phyloP scores from a whole-genome alignment of 2,888 invertebrate genomes.

The Zonitis immaculata region DNA sequence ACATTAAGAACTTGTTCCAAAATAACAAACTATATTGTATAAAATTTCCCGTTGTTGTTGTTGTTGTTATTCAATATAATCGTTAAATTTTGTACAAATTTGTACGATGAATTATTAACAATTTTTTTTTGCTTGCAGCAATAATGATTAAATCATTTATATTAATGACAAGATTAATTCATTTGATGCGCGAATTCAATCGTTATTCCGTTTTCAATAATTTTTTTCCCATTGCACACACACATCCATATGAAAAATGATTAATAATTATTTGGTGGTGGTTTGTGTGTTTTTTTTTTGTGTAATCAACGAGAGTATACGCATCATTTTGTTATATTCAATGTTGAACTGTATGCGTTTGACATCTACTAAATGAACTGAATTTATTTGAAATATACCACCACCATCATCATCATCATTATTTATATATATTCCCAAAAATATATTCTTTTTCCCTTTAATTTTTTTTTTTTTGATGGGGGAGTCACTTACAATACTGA shows the following conservation, averaged over 20 bases:
- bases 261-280: conserved; percentile 24
- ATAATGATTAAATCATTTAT: too few species aligned
- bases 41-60: too few species aligned
- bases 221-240: conserved; percentile 3
- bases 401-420: conserved; percentile 1
- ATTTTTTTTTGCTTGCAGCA: too few species aligned
- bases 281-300: too few species aligned
- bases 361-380: conserved; percentile 27
- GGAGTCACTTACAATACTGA: conserved; percentile 15
- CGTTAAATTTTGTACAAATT: too few species aligned
- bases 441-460: too few species aligned
- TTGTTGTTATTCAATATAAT: too few species aligned
- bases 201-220: conserved; percentile 9
- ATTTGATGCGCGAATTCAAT: conserved; percentile 5
- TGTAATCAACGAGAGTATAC: conserved; percentile 16
- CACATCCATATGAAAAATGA: conserved; percentile 6
- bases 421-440: neutral
- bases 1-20: neutral
- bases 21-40: neutral
- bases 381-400: conserved; percentile 23
- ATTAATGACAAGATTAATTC: conserved; percentile 10
- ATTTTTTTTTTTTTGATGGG: too few species aligned
- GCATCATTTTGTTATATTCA: conserved; percentile 24
- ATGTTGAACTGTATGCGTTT: conserved; percentile 13
- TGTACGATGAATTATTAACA: neutral